phyloP scores from a whole-genome alignment of 2,113 vertebrate species.

The Noctilio leporinus region DNA sequence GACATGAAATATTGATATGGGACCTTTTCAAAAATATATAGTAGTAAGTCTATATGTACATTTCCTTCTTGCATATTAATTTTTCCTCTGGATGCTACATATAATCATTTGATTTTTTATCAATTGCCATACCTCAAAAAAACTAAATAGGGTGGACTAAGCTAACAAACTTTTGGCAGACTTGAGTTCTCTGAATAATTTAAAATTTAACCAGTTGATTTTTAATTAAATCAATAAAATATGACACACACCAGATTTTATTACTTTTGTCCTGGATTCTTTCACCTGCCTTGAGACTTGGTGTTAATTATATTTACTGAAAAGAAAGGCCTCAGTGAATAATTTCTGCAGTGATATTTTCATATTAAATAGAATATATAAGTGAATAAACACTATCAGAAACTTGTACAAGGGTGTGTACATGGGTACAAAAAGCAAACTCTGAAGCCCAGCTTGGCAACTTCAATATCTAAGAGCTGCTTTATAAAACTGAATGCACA shows the following conservation, averaged over 20 bases:
- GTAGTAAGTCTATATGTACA: not conserved
- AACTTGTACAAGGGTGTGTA: not conserved
- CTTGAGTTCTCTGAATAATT: slow-evolving; percentile 50
- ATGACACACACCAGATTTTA: slow-evolving; percentile 65
- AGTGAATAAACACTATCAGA: not conserved
- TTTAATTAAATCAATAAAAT: slow-evolving; percentile 62
- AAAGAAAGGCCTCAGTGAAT: slow-evolving; percentile 51
- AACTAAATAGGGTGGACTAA: not conserved
- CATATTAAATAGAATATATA: slow-evolving; percentile 53
- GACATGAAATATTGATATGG: not conserved
- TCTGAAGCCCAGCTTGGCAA: not conserved
- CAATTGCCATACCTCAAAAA: not conserved
- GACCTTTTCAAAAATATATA: not conserved
- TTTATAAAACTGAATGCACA: not conserved
- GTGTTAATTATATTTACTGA: slow-evolving; percentile 56
- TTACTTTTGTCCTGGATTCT: slow-evolving; percentile 53
- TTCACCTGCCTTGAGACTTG: slow-evolving; percentile 45
- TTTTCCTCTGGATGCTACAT: not conserved
- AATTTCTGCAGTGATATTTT: slow-evolving; percentile 69
- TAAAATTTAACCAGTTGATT: slow-evolving; percentile 62
- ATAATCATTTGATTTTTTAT: not conserved
- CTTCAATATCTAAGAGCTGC: not conserved
- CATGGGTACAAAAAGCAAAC: not conserved
- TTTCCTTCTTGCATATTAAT: not conserved
- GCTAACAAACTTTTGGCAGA: slow-evolving; percentile 26